phyloP scores from a whole-genome alignment of 2,113 vertebrate species.

The Aegithalos caudatus region DNA sequence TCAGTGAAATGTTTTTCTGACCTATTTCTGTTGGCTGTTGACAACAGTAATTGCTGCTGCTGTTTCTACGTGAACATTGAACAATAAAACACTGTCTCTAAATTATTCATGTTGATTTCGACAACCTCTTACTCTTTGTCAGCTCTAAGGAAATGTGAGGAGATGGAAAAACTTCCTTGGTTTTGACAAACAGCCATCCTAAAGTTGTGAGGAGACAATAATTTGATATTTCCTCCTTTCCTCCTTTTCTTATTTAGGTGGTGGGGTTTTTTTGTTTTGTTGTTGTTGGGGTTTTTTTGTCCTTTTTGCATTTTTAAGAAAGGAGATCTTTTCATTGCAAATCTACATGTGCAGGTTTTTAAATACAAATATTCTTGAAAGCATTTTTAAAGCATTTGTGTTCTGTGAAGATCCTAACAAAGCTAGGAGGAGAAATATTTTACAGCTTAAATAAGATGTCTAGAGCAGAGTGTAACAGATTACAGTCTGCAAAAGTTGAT shows the following conservation, averaged over 20 bases:
- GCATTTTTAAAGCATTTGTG: not conserved
- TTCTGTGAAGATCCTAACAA: not conserved
- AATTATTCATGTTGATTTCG: slow-evolving; percentile 11
- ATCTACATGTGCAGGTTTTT: not conserved
- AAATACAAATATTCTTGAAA: not conserved
- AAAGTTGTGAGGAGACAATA: not conserved
- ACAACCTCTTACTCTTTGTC: not conserved
- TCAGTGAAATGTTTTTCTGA: not conserved
- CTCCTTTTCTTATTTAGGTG: not conserved
- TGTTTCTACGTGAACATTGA: not conserved
- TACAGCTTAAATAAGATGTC: not conserved
- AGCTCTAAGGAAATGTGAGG: not conserved
- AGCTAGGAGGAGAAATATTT: not conserved
- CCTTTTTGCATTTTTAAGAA: not conserved
- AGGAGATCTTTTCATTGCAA: not conserved
- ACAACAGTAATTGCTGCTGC: not conserved
- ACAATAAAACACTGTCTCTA: not conserved
- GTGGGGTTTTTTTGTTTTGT: not conserved
- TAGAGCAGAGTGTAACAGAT: not conserved
- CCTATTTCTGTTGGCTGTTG: not conserved
- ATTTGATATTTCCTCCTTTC: not conserved
- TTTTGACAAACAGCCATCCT: not conserved
- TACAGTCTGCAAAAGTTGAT: not conserved
- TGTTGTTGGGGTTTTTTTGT: not conserved
- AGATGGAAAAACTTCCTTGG: not conserved